phyloP scores from a whole-genome alignment of 2,113 vertebrate species.

The Neogobius melanostomus region DNA sequence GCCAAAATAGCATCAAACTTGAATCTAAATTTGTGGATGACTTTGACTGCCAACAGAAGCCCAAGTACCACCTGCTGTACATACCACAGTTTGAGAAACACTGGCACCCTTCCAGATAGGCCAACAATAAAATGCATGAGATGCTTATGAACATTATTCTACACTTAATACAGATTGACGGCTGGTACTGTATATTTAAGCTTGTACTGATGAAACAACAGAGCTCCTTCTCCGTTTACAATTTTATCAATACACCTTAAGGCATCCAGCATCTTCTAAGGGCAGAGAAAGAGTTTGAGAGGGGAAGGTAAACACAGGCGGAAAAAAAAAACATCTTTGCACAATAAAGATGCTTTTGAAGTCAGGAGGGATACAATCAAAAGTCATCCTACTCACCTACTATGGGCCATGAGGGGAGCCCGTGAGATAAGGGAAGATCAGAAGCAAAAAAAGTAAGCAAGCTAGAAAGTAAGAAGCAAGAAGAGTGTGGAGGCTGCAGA shows the following conservation, averaged over 20 bases:
- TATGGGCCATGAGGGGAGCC: not conserved
- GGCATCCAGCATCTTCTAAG: slow-evolving; percentile 8
- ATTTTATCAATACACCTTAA: slow-evolving; percentile 21
- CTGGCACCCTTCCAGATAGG: too few species aligned
- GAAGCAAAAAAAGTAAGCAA: not conserved
- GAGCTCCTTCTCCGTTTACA: slow-evolving; percentile 12
- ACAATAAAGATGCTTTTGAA: slow-evolving; percentile 52
- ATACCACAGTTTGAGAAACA: too few species aligned
- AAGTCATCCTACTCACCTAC: slow-evolving; percentile 28
- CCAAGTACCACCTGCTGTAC: too few species aligned
- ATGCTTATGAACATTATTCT: too few species aligned
- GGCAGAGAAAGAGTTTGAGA: slow-evolving; percentile 15
- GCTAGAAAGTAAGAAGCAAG: slow-evolving; percentile 9
- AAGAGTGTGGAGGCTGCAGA: not conserved
- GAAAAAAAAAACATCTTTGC: slow-evolving; percentile 28
- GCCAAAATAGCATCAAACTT: too few species aligned
- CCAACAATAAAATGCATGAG: too few species aligned
- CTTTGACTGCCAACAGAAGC: too few species aligned
- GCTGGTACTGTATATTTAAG: too few species aligned
- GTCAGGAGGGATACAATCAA: slow-evolving; percentile 36
- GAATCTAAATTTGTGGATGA: too few species aligned
- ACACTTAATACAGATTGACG: too few species aligned
- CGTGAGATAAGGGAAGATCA: slow-evolving; percentile 11
- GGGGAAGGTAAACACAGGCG: not conserved
- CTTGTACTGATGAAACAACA: slow-evolving; percentile 23